Conservation (phyloP, 2,888 invertebrate species). For the Liposcelis brunnea region DNA sequence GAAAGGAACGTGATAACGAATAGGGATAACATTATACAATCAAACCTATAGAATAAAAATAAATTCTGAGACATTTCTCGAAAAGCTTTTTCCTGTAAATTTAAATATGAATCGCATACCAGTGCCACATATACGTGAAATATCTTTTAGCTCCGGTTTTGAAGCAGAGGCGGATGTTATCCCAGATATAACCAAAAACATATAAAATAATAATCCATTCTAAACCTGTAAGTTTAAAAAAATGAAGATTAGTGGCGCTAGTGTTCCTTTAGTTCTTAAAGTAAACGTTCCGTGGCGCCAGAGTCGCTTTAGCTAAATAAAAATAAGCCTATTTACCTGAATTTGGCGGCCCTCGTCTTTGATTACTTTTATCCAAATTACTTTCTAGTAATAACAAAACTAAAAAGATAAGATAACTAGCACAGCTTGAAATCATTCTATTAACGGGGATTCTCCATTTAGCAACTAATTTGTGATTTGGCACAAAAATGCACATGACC, state of each 20-base stretch:
- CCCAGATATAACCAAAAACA: conserved; percentile 38
- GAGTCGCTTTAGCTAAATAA: neutral
- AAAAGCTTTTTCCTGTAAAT: too few species aligned
- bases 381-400: conserved; percentile 41
- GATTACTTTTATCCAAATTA: conserved; percentile 36
- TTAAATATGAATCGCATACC: too few species aligned
- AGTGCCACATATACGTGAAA: conserved; percentile 41
- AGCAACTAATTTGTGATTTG: conserved; percentile 29
- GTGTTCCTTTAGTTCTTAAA: neutral
- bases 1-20: conserved; percentile 42
- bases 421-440: conserved; percentile 49
- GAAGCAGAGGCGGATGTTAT: conserved; percentile 35
- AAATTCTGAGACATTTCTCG: too few species aligned
- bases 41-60: conserved; percentile 25
- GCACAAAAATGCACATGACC: conserved; percentile 27
- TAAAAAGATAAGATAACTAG: conserved; percentile 48
- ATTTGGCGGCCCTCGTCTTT: conserved; percentile 39
- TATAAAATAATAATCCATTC: conserved; percentile 29
- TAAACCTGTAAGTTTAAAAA: conserved; percentile 18
- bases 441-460: conserved; percentile 47
- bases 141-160: conserved; percentile 37
- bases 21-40: conserved; percentile 37
- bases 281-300: neutral
- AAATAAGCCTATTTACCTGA: conserved; percentile 27
- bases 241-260: neutral